Conservation (phyloP, 1,140 invertebrate genomes). For the Scaptomyza hsui region DNA sequence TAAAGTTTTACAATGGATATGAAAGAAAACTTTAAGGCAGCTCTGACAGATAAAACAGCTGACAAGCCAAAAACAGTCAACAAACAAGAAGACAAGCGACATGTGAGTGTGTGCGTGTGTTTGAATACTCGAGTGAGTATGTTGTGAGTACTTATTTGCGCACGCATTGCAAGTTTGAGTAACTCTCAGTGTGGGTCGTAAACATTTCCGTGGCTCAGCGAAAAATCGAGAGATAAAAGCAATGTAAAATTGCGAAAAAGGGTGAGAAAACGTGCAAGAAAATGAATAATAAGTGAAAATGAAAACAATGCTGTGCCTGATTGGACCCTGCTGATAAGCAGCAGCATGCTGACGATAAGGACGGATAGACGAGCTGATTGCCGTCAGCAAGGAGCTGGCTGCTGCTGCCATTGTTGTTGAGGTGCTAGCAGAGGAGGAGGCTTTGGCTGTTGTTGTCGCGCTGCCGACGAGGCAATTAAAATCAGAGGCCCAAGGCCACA, state of each 20-base stretch:
- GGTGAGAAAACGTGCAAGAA: constrained; percentile 25
- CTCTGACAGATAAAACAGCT: constrained; percentile 35
- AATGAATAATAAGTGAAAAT: constrained; percentile 43
- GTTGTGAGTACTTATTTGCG: constrained; percentile 29
- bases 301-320: constrained; percentile 72
- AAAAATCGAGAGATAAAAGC: constrained; percentile 30
- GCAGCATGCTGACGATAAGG: constrained; percentile 51
- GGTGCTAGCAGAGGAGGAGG: not conserved
- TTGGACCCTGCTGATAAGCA: constrained; percentile 61
- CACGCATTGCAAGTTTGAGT: constrained; percentile 35
- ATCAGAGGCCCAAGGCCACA: constrained; percentile 18
- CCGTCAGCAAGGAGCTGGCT: not conserved
- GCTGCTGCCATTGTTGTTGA: not conserved
- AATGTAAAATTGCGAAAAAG: constrained; percentile 6
- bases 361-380: constrained; percentile 39
- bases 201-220: constrained; percentile 34
- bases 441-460: constrained; percentile 13
- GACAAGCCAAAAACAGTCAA: constrained; percentile 27
- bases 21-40: constrained; percentile 26
- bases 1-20: constrained; percentile 15
- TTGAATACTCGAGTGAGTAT: constrained; percentile 20
- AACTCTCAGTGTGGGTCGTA: constrained; percentile 32
- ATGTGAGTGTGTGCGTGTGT: constrained; percentile 1
- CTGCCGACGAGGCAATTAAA: constrained; percentile 44
- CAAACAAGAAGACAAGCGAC: not conserved